These are phyloP conservation scores for Drosophila saltans DNA, from an alignment of 1,140 invertebrate genomes.

Conservation along the genomic window DNA sequence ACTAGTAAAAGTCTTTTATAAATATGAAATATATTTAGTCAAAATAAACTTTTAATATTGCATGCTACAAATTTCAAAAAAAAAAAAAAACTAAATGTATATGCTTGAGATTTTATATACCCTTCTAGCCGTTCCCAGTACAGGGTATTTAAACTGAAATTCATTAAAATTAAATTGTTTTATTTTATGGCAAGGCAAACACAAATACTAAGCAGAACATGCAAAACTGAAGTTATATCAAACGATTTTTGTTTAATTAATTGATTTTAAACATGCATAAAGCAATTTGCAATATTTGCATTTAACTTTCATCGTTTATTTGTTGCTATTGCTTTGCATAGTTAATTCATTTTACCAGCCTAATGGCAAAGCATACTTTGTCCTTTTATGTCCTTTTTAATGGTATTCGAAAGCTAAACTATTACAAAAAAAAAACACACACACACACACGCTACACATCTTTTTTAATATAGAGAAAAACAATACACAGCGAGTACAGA, in stretches of 20 bases:
- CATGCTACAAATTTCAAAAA: no score
- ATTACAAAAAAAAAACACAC: no score
- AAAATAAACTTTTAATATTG: no score
- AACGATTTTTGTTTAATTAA: conserved; percentile 59
- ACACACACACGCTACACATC: no score
- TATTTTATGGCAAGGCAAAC: conserved; percentile 2
- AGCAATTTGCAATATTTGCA: conserved; percentile 54
- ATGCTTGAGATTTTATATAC: not conserved
- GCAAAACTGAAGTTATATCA: conserved; percentile 35
- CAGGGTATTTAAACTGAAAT: conserved; percentile 26
- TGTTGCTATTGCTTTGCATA: not conserved
- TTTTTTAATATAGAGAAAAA: no score
- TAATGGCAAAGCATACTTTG: not conserved
- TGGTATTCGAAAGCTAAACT: no score
- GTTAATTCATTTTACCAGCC: conserved; percentile 1
- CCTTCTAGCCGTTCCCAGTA: not conserved
- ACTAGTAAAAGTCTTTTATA: no score
- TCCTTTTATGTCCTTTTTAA: no score
- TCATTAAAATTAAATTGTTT: conserved; percentile 53
- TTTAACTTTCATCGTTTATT: conserved; percentile 23
- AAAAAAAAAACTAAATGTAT: no score
- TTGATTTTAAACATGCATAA: conserved; percentile 66
- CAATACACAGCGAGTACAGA: no score
- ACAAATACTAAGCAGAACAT: conserved; percentile 8
- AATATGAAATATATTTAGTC: not conserved